Evolutionary conservation across 2,113 vertebrate species (phyloP), one percentile per base, ranked within the genome.

Genomic region (Platysternon megacephalum): DNA sequence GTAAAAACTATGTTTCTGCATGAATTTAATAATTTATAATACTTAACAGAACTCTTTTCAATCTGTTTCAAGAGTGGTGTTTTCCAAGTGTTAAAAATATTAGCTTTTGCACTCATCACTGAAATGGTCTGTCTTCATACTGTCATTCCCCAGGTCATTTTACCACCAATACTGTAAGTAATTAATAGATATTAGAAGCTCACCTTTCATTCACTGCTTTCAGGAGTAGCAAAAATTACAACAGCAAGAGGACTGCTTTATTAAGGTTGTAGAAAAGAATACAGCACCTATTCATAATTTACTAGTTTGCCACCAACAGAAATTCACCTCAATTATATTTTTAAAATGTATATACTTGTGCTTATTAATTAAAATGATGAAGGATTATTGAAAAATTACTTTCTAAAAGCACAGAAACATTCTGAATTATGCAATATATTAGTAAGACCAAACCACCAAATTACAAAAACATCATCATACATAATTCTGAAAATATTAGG

Each of bases 361-460:
- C 17, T 68, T n/a, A 65, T 35, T 68, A 68, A 68, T 68, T 68
- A n/a, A 68, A 68, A 68, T 39, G 16, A 68, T 65, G 8, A 32
- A 65, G 58, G 16, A 68, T 65, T 46, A 93, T 96, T 89, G 80
- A 92, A 89, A 39, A 95, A 83, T 22, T 82, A 28, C 61, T 91
- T 89, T 61, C 58, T 82, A 89, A 92, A 84, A 78, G 65, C 74
- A 85, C 32, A 74, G 78, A 92, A 95, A 78, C 21, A 92, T 76
- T 83, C 84, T 39, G 1, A 87, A 11, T 61, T 0, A 0, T 4
- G 35, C 55, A 89, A 28, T 44, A 55, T 2, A 21, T 22, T 89
- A 94, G 61, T 49, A 56, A 86, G 82, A 46, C 79, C 68, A 86
- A 56, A 22, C 32, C 35, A 84, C 84, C 21, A 2, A 1, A 78